Evolutionary conservation across 2,797 vertebrate genomes (phyloP).

Genomic region (Pangasius krempfi): DNA sequence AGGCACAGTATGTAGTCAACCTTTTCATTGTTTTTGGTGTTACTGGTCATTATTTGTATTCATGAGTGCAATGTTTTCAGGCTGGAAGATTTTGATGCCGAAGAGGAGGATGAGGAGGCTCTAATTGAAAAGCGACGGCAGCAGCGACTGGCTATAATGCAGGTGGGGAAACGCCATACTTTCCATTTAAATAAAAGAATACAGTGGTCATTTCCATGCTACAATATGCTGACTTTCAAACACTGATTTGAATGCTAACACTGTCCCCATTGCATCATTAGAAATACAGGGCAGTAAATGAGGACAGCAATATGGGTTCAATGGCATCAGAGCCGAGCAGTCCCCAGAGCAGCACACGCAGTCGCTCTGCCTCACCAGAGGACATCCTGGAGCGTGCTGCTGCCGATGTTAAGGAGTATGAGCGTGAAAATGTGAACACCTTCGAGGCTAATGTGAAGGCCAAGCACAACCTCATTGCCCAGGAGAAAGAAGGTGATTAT

Average conservation of each 20-base stretch:
- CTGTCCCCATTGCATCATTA: slow-evolving; percentile 56
- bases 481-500: slow-evolving; percentile 90
- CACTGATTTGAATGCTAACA: neutral
- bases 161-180: slow-evolving; percentile 73
- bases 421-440: slow-evolving; percentile 92
- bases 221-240: neutral
- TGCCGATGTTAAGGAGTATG: slow-evolving; percentile 96
- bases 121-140: slow-evolving; percentile 92
- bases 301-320: slow-evolving; percentile 87
- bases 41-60: neutral
- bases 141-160: slow-evolving; percentile 92
- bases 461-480: slow-evolving; percentile 95
- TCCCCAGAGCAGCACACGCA: slow-evolving; percentile 92
- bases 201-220: neutral
- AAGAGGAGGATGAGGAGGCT: slow-evolving; percentile 97
- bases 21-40: neutral
- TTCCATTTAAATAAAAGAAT: neutral
- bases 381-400: slow-evolving; percentile 95
- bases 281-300: slow-evolving; percentile 90
- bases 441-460: slow-evolving; percentile 96
- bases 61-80: slow-evolving; percentile 66
- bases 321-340: slow-evolving; percentile 93
- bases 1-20: no score
- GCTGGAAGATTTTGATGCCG: slow-evolving; percentile 94
- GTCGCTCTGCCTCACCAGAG: slow-evolving; percentile 93